Evolutionary conservation across 2,113 vertebrate species (phyloP).

Genomic region (Gobiocypris rarus): DNA sequence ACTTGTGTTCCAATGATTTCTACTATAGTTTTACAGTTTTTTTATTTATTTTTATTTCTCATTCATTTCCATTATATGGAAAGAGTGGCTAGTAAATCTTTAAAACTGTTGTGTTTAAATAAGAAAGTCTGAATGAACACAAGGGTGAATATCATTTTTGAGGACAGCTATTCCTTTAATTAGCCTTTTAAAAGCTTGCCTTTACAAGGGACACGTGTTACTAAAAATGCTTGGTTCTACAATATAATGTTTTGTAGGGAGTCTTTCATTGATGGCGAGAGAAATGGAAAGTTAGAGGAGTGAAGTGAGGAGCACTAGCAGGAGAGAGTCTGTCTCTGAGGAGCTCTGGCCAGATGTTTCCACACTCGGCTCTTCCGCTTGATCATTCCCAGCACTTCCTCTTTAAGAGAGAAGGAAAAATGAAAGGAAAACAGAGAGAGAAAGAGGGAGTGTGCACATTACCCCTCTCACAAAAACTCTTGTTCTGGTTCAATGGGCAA

Average conservation of each 20-base stretch:
- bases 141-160: not conserved
- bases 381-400: conserved; percentile 51
- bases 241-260: not conserved
- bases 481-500: conserved; percentile 33
- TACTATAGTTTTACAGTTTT: not conserved
- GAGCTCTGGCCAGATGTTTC: conserved; percentile 50
- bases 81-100: not conserved
- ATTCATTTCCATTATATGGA: not conserved
- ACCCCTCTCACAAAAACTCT: conserved; percentile 35
- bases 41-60: not conserved
- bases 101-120: not conserved
- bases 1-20: not conserved
- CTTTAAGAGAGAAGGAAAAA: conserved; percentile 17
- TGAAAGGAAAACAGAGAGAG: not conserved
- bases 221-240: not conserved
- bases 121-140: not conserved
- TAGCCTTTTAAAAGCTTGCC: not conserved
- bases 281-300: not conserved
- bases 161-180: not conserved
- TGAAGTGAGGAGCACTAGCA: not conserved
- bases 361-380: conserved; percentile 36
- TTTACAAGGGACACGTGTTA: too few relatives aligned
- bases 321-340: not conserved
- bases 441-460: not conserved
- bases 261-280: not conserved